Evolutionary conservation across 2,888 invertebrate species (phyloP).

Genomic region (Automeris io): DNA sequence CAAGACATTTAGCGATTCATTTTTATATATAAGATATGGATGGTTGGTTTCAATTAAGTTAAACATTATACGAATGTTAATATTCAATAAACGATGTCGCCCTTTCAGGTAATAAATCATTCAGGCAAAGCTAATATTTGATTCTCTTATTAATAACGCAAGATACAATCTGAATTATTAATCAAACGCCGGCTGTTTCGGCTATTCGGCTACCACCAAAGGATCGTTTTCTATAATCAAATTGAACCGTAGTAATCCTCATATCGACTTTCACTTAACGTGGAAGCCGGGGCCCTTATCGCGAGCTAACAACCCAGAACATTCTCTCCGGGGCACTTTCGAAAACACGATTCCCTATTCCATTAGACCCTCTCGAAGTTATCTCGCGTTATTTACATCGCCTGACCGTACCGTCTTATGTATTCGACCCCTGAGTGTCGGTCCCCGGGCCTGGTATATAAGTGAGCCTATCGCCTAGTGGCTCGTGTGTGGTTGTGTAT

Average conservation of each 20-base stretch:
- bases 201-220: conserved; percentile 25
- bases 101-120: not conserved
- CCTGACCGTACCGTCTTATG: conserved; percentile 74
- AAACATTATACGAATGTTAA: no score
- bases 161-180: conserved; percentile 5
- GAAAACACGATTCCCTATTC: conserved; percentile 73
- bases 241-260: conserved; percentile 54
- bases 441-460: conserved; percentile 42
- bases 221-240: conserved; percentile 56
- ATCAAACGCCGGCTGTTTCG: not conserved
- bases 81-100: not conserved
- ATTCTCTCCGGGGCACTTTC: conserved; percentile 70
- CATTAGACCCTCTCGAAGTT: conserved; percentile 74
- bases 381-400: conserved; percentile 75
- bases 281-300: conserved; percentile 39
- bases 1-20: no score
- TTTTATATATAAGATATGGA: no score
- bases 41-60: no score
- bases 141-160: conserved; percentile 14
- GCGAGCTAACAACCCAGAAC: conserved; percentile 58
- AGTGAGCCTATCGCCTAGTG: conserved; percentile 56
- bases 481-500: conserved; percentile 40
- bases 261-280: conserved; percentile 70
- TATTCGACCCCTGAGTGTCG: conserved; percentile 64
- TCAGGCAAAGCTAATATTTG: not conserved